Percentiles rank a stretch among this genome's conserved stretches.
Conservation (phyloP, 2,113 vertebrate species). For the Taxidea taxus region DNA sequence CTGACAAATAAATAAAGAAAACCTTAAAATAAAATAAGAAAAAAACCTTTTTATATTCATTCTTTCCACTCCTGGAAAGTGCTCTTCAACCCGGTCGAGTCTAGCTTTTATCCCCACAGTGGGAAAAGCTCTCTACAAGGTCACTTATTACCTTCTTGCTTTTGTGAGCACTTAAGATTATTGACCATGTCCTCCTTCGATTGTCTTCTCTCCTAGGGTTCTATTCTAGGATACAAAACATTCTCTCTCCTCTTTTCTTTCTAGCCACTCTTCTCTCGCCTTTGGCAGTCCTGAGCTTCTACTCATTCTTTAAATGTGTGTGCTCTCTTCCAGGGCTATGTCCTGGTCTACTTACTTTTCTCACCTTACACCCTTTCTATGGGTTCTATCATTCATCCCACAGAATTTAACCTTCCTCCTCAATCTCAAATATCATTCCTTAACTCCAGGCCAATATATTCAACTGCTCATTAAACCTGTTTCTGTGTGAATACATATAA, state of each 20-base stretch:
- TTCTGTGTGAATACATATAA: background rate
- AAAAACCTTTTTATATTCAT: background rate
- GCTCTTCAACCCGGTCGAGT: background rate
- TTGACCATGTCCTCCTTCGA: background rate
- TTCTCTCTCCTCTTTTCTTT: background rate
- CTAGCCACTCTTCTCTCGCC: background rate
- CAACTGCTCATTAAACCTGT: background rate
- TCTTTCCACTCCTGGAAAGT: background rate
- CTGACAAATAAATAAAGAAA: background rate
- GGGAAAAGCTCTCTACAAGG: background rate
- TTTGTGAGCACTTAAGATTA: background rate
- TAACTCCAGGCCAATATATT: background rate
- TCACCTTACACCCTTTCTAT: background rate
- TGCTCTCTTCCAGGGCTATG: background rate
- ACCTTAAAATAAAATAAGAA: background rate
- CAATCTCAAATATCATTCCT: background rate
- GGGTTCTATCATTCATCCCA: background rate
- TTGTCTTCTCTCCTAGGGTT: background rate
- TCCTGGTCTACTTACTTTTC: background rate
- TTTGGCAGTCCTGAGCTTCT: background rate
- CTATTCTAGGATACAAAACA: background rate
- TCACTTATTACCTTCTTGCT: background rate
- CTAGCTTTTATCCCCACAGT: background rate
- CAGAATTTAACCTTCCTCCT: background rate
- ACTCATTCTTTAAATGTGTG: no score